Evolutionary conservation across 2,888 invertebrate species (phyloP).

Genomic region (Coremacera marginata): DNA sequence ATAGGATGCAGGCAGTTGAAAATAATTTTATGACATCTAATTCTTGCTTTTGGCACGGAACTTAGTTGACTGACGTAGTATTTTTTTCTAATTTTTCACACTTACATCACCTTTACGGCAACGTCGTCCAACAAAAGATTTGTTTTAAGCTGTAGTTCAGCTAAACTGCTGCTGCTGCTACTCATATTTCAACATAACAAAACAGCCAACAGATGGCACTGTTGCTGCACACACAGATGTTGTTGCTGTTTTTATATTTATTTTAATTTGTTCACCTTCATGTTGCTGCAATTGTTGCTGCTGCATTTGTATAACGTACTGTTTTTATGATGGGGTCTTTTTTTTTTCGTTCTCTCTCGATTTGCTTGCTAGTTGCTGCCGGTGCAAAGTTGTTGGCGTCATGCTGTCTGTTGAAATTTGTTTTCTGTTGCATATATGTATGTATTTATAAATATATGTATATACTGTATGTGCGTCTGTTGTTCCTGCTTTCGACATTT

Average conservation of each 20-base stretch:
- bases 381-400: not conserved
- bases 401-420: not conserved
- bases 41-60: no score
- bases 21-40: no score
- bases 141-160: no score
- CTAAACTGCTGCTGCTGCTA: no score
- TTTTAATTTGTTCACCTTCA: not conserved
- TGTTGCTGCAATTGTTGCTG: not conserved
- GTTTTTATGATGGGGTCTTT: not conserved
- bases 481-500: not conserved
- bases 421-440: not conserved
- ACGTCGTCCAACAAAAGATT: no score
- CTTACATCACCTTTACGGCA: no score
- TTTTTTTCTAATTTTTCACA: no score
- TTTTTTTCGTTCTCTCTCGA: no score
- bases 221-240: not conserved
- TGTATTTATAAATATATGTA: not conserved
- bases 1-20: no score
- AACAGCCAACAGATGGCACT: no score
- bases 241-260: not conserved
- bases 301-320: not conserved
- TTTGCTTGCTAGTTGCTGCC: not conserved
- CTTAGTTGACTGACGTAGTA: no score
- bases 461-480: not conserved
- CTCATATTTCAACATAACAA: no score